phyloP scores from a whole-genome alignment of 2,113 vertebrate species.

The Catharus fuscescens region DNA sequence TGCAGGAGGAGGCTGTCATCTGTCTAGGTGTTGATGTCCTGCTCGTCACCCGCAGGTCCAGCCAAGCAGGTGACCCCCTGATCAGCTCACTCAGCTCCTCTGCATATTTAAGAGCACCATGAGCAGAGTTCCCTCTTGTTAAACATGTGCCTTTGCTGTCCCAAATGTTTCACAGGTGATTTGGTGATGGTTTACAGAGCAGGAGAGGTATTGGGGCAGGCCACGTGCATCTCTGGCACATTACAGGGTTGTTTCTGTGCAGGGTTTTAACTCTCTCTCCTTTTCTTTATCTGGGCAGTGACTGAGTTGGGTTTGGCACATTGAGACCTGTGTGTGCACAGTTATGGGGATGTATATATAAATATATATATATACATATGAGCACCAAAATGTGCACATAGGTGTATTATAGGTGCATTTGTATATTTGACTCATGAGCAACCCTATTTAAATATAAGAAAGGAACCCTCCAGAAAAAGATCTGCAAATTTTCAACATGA shows the following conservation, averaged over 20 bases:
- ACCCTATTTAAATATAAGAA: background rate
- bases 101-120: accelerated
- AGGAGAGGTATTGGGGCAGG: background rate
- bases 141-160: background rate
- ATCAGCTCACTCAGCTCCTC: background rate
- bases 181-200: background rate
- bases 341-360: background rate
- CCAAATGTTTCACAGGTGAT: accelerated
- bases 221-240: accelerated
- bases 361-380: accelerated
- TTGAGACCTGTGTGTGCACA: accelerated
- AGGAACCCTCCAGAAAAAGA: background rate
- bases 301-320: accelerated
- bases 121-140: background rate
- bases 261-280: background rate
- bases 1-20: slow-evolving; percentile 43
- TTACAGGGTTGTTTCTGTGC: too few relatives aligned
- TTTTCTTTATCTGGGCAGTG: background rate
- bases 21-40: slow-evolving; percentile 22
- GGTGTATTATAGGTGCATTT: background rate
- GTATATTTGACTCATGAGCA: accelerated
- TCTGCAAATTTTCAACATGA: accelerated
- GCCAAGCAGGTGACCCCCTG: background rate
- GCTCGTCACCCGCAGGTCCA: background rate
- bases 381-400: background rate